Base-by-base conservation (phyloP, 2,113 vertebrate species). In the Epinephelus moara region DNA sequence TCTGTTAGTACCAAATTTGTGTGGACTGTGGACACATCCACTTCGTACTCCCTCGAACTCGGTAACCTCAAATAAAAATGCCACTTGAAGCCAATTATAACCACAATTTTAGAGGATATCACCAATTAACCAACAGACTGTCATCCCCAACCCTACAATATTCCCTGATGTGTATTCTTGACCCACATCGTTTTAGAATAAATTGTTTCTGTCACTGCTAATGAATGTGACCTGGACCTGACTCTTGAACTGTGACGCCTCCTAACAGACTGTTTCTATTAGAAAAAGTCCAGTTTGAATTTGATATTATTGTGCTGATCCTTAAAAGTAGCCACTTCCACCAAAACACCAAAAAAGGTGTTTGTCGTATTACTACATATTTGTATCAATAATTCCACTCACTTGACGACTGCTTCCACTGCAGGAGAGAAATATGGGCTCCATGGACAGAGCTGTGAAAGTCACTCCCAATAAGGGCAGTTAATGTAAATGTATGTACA, bases 151-250 rank as follows among this genome's bases (percentile, higher is more conserved):
- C 50, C 13, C 52, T 33, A 27, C 50, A 21, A 11, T 57, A 64
- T 56, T 56, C 57, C 69, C 50, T 27, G 15, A 40, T 67, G 50
- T 45, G 21, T 66, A 2, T 62, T 73, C 42, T 25, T 78, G 71
- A 86, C 84, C 80, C 23, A 19, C 11, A 59, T 27, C n/a, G 63
- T 61, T 77, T 63, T 25, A 21, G 57, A 86, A 75, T 70, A 78
- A 80, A 68, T 76, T 21, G 50, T 78, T 56, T 60, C 47, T 66
- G 60, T 18, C 57, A 67, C 45, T 75, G 73, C 47, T 84, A 84
- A 84, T 86, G 61, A 89, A 56, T 57, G 53, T 67, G 60, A 84
- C 76, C 67, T 49, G 50, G 56, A 73, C 73, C 33, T 23, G 49
- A 73, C 72, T 45, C 63, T 25, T 74, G 69, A 70, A 53, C 78